Base-by-base conservation (phyloP, 2,888 invertebrate genomes). In the Cosmorhoe ocellata region DNA sequence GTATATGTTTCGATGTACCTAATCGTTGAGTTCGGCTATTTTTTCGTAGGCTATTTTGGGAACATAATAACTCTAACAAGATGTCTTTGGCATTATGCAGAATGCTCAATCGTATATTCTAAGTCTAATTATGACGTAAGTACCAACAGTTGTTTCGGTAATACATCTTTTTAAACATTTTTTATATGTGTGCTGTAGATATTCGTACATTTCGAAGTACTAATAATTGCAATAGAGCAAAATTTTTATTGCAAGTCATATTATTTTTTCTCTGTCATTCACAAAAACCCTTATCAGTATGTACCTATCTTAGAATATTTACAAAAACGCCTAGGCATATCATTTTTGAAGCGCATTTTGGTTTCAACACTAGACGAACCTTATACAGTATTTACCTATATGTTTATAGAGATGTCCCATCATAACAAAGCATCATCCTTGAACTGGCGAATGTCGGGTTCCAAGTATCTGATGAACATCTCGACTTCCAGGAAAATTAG, bases 401-500 rank as follows among this genome's bases (percentile, higher is more conserved):
- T 4, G 13, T 7, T 33, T 14, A 10, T 22, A 18, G 4, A 18
- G 2, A 18, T 18, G 18, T 18, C 18, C 2, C 4, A 4, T 18
- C 4, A 36, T 36, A 11, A 3, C 3, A 11, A 3, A 11, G 10
- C 22, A 22, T n/a, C 30, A 33, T 30, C 53, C 40, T 49, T 48
- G 43, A 41, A 41, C 31, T 34, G 46, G 45, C 26, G 34, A 36
- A 33, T 34, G 31, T 27, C 12, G 4, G 11, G 36, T 53, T 53
- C 53, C 53, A 40, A 45, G 44, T 45, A 47, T 44, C 14, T 39
- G 42, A 48, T 13, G 10, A 32, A 11, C 26, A 45, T 36, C 36
- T 36, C 26, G 46, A 45, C 33, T 51, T 56, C 47, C 40, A 47
- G 10, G 49, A 49, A 59, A 54, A 48, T 46, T 36, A 49, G 32